Base-by-base conservation (phyloP, 2,888 invertebrate genomes). In the Calephelis perditalis region DNA sequence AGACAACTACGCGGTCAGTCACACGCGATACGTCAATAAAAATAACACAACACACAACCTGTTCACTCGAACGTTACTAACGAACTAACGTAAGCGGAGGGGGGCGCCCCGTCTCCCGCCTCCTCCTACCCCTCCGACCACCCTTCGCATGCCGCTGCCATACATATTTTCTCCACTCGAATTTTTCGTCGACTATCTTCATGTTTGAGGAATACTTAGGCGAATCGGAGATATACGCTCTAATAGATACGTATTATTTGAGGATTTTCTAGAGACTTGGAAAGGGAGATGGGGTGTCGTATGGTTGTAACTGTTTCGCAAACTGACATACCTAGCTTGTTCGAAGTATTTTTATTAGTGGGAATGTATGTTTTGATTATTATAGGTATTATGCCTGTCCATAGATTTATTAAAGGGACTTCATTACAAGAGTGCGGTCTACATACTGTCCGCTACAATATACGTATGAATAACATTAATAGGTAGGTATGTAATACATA, bases 121-220 rank as follows among this genome's bases (percentile, higher is more conserved):
- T 72, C 62, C 52, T 65, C 74, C 74, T 71, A 71, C 73, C 73
- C 68, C 72, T 73, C 73, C 66, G 66, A 61, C 74, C 75, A 73
- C 79, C 84, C 83, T 82, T 81, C 82, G 81, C 84, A 84, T 79
- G 79, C 84, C 73, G 72, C 72, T 75, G 81, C 82, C 86, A 80
- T 85, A 86, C 86, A 88, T 85, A 86, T 87, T 86, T 85, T 86
- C 87, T 87, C 84, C 83, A 84, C 85, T 87, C 83, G 82, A 87
- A 87, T 88, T 89, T 88, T 88, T 88, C 87, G 86, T 85, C 82
- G 84, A 86, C 86, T 86, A 86, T 86, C 85, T 88, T 86, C 82
- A 84, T 85, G 86, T 87, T 88, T 87, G 87, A 86, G 83, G 82
- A 88, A 88, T 88, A 86, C 85, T 88, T 86, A 84, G 82, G 76